phyloP scores from a whole-genome alignment of 1,140 invertebrate species.

The Harlomillsia oculata region DNA sequence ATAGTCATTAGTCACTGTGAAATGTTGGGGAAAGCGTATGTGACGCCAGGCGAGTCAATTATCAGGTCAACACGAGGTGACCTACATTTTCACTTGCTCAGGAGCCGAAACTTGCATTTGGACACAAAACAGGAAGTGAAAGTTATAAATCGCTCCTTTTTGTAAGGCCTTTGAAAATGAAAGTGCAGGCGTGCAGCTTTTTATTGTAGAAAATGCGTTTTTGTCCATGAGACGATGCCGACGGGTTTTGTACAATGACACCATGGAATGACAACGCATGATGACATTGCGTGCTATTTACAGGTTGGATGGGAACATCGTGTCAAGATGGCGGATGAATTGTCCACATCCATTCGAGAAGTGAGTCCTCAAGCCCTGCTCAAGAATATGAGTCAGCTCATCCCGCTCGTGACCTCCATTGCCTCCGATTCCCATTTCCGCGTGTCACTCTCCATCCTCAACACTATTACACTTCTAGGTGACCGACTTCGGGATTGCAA shows the following conservation, averaged over 20 bases:
- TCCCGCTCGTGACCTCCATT: conserved; percentile 23
- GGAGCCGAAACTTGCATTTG: too few relatives aligned
- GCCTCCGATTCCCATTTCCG: conserved; percentile 24
- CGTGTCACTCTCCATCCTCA: conserved; percentile 22
- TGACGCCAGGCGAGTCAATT: too few relatives aligned
- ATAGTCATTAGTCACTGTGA: too few relatives aligned
- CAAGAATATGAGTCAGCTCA: conserved; percentile 24
- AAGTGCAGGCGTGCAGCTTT: background rate
- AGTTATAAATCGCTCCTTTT: too few relatives aligned
- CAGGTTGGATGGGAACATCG: conserved; percentile 8
- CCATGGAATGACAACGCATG: background rate
- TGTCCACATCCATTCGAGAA: conserved; percentile 13
- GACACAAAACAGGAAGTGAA: too few relatives aligned
- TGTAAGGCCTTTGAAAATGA: too few relatives aligned
- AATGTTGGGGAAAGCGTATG: too few relatives aligned
- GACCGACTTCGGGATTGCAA: conserved; percentile 28
- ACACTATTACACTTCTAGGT: conserved; percentile 22
- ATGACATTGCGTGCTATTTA: background rate
- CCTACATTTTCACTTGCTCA: too few relatives aligned
- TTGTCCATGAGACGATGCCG: too few relatives aligned
- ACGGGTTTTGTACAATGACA: background rate
- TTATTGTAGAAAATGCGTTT: too few relatives aligned
- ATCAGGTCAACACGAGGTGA: too few relatives aligned
- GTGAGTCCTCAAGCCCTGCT: conserved; percentile 12
- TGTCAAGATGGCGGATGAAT: conserved; percentile 18